Evolutionary conservation across 2,888 invertebrate genomes (phyloP).

Genomic region (Lottia gigantea): DNA sequence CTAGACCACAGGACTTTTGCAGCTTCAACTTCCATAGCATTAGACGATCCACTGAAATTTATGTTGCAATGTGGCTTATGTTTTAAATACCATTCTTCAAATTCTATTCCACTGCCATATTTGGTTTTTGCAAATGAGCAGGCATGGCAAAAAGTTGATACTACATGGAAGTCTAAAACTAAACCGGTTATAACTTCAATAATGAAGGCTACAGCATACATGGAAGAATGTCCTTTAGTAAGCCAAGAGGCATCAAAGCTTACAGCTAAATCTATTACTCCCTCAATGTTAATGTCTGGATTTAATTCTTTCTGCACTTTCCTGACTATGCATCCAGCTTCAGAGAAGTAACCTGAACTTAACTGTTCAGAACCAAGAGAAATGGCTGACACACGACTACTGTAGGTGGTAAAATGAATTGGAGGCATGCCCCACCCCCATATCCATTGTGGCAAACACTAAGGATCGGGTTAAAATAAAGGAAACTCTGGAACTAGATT

Average conservation of each 20-base stretch:
- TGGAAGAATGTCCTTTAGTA: slow-evolving; percentile 12
- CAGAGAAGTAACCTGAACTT: not conserved
- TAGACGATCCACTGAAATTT: not conserved
- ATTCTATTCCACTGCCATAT: not conserved
- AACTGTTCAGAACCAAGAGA: not conserved
- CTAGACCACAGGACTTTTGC: not conserved
- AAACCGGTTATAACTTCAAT: slow-evolving; percentile 10
- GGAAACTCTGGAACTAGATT: not conserved
- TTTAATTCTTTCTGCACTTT: not conserved
- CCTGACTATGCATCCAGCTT: not conserved
- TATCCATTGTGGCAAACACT: not conserved
- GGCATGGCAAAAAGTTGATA: slow-evolving; percentile 14
- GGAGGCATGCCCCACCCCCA: not conserved
- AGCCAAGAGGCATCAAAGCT: slow-evolving; percentile 19
- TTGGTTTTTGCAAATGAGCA: slow-evolving; percentile 1
- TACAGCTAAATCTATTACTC: slow-evolving; percentile 14
- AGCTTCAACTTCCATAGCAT: slow-evolving; percentile 2
- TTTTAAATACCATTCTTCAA: not conserved
- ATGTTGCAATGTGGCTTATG: not conserved
- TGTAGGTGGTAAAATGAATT: not conserved
- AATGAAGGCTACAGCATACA: slow-evolving; percentile 10
- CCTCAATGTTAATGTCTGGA: not conserved
- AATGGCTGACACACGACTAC: not conserved
- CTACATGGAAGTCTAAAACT: slow-evolving; percentile 8
- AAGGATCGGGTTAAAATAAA: not conserved